Evolutionary conservation across 1,140 invertebrate species (phyloP).

Genomic region (Danaus melanippus): DNA sequence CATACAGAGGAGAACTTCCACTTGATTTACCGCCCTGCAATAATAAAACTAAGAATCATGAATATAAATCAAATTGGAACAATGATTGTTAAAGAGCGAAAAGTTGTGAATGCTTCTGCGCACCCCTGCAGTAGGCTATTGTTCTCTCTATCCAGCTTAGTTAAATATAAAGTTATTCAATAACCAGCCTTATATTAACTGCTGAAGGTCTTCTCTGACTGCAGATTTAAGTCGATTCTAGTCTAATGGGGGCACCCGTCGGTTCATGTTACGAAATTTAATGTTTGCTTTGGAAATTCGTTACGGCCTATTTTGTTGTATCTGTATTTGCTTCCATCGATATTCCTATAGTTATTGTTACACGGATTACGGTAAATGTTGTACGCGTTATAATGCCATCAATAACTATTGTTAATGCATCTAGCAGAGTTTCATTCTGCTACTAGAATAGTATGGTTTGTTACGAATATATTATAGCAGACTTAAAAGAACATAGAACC

Average conservation of each 20-base stretch:
- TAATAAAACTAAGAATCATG: constrained; percentile 58
- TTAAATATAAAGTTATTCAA: constrained; percentile 5
- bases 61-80: constrained; percentile 72
- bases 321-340: constrained; percentile 36
- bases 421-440: too few species aligned
- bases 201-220: too few species aligned
- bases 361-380: constrained; percentile 14
- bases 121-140: constrained; percentile 52
- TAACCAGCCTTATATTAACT: constrained; percentile 20
- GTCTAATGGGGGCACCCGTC: constrained; percentile 44
- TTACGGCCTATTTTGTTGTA: constrained; percentile 57
- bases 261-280: constrained; percentile 52
- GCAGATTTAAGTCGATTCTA: too few species aligned
- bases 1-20: constrained; percentile 41
- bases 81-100: constrained; percentile 68
- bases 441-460: too few species aligned
- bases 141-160: constrained; percentile 18
- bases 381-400: constrained; percentile 18
- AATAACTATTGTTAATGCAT: constrained; percentile 5
- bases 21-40: constrained; percentile 58
- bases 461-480: too few species aligned
- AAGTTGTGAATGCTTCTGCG: constrained; percentile 61
- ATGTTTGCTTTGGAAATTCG: constrained; percentile 71
- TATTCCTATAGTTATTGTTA: constrained; percentile 32
- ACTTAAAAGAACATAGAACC: too few species aligned